Conservation (phyloP, 2,888 invertebrate genomes). For the Oligia latruncula region DNA sequence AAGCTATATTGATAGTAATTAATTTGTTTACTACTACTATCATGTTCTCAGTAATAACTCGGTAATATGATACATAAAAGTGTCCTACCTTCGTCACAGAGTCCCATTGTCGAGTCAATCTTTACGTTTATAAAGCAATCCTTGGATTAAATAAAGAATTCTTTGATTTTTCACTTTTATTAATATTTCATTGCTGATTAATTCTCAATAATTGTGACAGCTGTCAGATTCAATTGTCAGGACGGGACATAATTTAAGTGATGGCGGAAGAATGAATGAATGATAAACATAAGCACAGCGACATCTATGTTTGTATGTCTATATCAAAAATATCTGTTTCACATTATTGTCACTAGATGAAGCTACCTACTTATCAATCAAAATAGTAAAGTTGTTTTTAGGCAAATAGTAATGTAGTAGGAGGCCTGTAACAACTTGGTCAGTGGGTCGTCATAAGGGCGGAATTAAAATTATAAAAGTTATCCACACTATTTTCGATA, state of each 20-base stretch:
- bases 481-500: not conserved
- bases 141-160: conserved; percentile 27
- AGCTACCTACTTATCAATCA: not conserved
- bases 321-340: not conserved
- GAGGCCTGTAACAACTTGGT: not conserved
- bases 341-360: conserved; percentile 49
- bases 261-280: conserved; percentile 67
- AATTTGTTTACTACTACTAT: conserved; percentile 81
- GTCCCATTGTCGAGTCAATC: conserved; percentile 78
- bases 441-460: too few species aligned
- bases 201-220: conserved; percentile 63
- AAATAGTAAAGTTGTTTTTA: not conserved
- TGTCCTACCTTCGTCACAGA: conserved; percentile 86
- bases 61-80: conserved; percentile 54
- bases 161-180: conserved; percentile 27
- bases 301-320: conserved; percentile 51
- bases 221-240: conserved; percentile 66
- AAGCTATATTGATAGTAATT: conserved; percentile 74
- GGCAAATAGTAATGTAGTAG: too few species aligned
- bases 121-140: conserved; percentile 36
- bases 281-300: conserved; percentile 47
- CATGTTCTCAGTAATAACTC: conserved; percentile 49
- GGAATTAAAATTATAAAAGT: not conserved
- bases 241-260: not conserved
- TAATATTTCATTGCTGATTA: conserved; percentile 48